Evolutionary conservation across 2,888 invertebrate species (phyloP).

Genomic region (Dicyrtoma fusca): DNA sequence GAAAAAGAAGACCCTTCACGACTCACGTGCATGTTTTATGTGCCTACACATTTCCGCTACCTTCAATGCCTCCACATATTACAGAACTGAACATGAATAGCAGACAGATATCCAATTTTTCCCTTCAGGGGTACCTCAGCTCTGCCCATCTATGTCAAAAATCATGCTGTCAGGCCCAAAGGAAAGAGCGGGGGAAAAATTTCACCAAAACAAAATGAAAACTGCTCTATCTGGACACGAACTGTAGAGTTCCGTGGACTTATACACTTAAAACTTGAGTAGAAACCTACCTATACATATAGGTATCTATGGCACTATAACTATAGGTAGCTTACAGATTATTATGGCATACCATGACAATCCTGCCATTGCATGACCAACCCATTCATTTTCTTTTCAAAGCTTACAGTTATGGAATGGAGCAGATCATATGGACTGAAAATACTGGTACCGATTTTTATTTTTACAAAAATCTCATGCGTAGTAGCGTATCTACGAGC

Average conservation of each 20-base stretch:
- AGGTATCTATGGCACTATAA: background rate
- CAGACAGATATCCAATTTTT: conserved; percentile 19
- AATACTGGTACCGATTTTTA: background rate
- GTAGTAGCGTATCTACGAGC: too few relatives aligned
- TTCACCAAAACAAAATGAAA: background rate
- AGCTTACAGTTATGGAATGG: too few relatives aligned
- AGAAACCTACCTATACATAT: too few relatives aligned
- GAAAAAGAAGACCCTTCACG: conserved; percentile 22
- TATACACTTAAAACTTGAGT: too few relatives aligned
- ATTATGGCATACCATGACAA: too few relatives aligned
- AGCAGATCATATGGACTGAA: too few relatives aligned
- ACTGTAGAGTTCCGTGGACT: too few relatives aligned
- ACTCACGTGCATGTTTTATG: too few relatives aligned
- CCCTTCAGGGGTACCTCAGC: conserved; percentile 17
- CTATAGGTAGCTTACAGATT: background rate
- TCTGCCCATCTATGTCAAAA: conserved; percentile 28
- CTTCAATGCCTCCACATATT: conserved; percentile 2
- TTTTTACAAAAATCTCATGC: background rate
- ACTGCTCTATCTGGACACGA: too few relatives aligned
- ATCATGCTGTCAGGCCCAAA: background rate
- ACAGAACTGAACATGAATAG: too few relatives aligned
- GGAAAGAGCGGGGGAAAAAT: background rate
- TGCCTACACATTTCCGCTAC: conserved; percentile 22
- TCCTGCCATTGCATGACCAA: background rate
- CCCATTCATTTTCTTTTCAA: conserved; percentile 10